Base-by-base conservation (phyloP, 2,113 vertebrate genomes). In the Columba janthina region DNA sequence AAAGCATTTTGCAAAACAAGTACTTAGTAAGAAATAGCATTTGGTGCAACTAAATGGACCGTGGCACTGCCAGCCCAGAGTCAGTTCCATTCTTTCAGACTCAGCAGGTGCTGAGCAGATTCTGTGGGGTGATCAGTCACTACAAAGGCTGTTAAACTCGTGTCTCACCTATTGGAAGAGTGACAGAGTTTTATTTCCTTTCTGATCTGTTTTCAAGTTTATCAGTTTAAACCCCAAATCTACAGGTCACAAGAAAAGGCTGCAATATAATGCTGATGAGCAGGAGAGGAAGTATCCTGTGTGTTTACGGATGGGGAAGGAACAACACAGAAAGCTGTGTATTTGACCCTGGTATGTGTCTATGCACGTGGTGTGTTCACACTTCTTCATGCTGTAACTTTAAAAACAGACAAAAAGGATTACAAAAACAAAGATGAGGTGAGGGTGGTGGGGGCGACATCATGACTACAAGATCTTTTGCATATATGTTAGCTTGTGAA, bases 401-500 rank as follows among this genome's bases (percentile, higher is more conserved):
- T 80, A 92, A 81, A 90, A 93, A 64, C 57, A 83, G 78, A 79
- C 40, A 64, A 78, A 94, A 96, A 80, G n/a, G 51, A 79, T 87
- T 89, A 74, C 25, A 85, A 75, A 93, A 85, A 78, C 62, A 84
- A 90, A 92, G 85, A 93, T 60, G 72, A 82, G 40, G 60, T 94
- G 71, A 95, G 48, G 51, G 57, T 88, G 46, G n/a, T 67, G 61
- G 56, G 50, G 79, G 64, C 10, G 11, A 81, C 66, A 92, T 77
- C 66, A 15, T 66, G 70, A 90, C 89, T 91, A 71, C 69, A 89
- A 72, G 57, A 82, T 96, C 66, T 96, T 95, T 96, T 93, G 89
- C 92, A 91, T 96, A 71, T 89, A 90, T 90, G 80, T 87, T 93
- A 89, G 83, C 73, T 91, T 94, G 93, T 94, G 92, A 83, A 97